These are phyloP conservation scores for Rostratula benghalensis DNA, from an alignment of 2,113 vertebrate genomes.

Conservation along the genomic window DNA sequence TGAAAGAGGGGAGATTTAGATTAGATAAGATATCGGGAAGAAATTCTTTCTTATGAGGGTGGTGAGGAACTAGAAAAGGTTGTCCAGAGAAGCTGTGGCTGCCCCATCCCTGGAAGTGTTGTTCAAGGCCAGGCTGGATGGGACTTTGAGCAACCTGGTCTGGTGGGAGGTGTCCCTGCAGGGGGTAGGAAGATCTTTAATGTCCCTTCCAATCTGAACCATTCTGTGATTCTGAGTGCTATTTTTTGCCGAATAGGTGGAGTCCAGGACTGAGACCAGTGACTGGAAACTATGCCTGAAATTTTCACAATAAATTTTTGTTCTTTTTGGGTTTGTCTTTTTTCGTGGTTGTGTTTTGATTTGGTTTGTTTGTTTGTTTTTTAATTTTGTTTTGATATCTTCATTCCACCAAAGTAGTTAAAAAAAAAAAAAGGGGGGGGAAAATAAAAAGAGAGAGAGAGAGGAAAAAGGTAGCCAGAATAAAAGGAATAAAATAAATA, in stretches of 20 bases:
- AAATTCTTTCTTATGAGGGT: no score
- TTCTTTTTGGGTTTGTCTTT: background rate
- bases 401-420: background rate
- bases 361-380: background rate
- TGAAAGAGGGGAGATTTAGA: no score
- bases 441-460: background rate
- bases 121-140: no score
- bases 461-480: background rate
- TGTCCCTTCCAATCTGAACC: no score
- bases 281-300: background rate
- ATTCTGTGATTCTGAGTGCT: background rate
- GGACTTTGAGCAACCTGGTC: no score
- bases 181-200: no score
- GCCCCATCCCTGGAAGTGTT: no score
- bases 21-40: no score
- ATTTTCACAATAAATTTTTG: background rate
- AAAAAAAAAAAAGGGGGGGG: no score
- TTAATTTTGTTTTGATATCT: background rate
- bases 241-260: background rate
- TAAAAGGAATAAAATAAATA: background rate
- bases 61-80: no score
- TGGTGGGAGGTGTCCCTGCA: no score
- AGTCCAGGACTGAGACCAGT: background rate
- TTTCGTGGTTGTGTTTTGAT: background rate
- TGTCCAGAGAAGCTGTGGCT: no score